Evolutionary conservation across 1,140 invertebrate genomes (phyloP).

Genomic region (Bradysia coprophila): DNA sequence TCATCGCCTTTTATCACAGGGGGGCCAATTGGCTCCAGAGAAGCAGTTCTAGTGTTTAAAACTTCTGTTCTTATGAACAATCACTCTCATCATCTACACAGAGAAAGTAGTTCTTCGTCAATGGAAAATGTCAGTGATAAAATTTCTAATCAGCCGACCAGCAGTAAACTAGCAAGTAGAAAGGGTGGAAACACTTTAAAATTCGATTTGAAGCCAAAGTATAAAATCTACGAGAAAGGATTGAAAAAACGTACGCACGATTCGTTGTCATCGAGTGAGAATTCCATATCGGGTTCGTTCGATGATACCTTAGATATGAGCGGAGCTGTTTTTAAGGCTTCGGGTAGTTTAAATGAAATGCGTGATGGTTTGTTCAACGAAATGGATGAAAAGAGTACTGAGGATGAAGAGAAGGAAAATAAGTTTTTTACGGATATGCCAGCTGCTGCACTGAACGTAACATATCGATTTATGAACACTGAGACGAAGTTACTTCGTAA

Average conservation of each 20-base stretch:
- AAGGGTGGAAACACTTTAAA: too few relatives aligned
- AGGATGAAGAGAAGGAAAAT: neutral
- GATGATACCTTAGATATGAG: constrained; percentile 11
- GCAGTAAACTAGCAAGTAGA: too few relatives aligned
- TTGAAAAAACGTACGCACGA: constrained; percentile 7
- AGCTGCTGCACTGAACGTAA: constrained; percentile 51
- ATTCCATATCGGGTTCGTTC: constrained; percentile 16
- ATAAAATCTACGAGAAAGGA: too few relatives aligned
- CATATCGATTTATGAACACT: constrained; percentile 61
- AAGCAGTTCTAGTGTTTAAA: too few relatives aligned
- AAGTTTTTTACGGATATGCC: constrained; percentile 28
- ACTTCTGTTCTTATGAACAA: too few relatives aligned
- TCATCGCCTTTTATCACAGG: too few relatives aligned
- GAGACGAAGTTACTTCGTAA: constrained; percentile 58
- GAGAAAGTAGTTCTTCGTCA: too few relatives aligned
- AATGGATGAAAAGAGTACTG: neutral
- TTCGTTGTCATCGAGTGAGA: constrained; percentile 17
- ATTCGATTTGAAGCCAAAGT: too few relatives aligned
- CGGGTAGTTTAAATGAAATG: neutral
- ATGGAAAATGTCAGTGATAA: too few relatives aligned
- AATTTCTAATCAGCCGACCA: too few relatives aligned
- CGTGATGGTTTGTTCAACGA: neutral
- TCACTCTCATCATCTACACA: too few relatives aligned
- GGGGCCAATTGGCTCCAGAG: too few relatives aligned
- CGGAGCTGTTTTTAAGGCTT: constrained; percentile 7